These are phyloP conservation scores for Cygnus buccinator DNA, from an alignment of 2,113 vertebrate species.

Conservation along the genomic window DNA sequence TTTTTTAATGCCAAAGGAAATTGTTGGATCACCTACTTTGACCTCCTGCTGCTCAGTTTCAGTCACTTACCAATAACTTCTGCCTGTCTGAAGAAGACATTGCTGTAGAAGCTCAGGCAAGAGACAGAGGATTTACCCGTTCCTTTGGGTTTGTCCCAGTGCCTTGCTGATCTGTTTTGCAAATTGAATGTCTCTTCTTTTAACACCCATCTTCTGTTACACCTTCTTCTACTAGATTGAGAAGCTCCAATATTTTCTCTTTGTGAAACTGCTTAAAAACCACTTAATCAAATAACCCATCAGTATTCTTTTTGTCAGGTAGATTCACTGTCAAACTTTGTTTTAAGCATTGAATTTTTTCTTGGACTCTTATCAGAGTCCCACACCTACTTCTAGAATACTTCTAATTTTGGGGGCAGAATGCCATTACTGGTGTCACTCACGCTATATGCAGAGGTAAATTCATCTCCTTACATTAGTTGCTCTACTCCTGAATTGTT, in stretches of 20 bases:
- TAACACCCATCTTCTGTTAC: neutral
- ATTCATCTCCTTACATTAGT: neutral
- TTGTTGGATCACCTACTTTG: neutral
- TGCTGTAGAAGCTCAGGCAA: neutral
- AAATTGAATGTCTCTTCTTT: neutral
- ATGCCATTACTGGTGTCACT: neutral
- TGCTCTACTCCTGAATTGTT: neutral
- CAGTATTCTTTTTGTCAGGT: neutral
- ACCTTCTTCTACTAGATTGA: neutral
- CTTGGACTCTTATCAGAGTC: neutral
- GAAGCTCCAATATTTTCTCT: neutral
- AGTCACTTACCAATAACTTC: neutral
- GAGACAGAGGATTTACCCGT: neutral
- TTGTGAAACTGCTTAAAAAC: neutral
- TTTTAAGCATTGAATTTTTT: neutral
- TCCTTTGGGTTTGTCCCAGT: neutral
- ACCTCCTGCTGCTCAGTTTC: neutral
- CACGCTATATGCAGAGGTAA: neutral
- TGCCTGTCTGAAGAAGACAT: neutral
- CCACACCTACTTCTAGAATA: neutral
- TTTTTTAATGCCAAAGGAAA: neutral
- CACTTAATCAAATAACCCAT: neutral
- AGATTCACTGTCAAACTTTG: neutral
- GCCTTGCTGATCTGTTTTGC: neutral
- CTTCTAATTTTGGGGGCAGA: neutral